Percentiles rank a stretch among this genome's conserved stretches.
phyloP scores from a whole-genome alignment of 2,888 invertebrate species.

The Helleia helle region DNA sequence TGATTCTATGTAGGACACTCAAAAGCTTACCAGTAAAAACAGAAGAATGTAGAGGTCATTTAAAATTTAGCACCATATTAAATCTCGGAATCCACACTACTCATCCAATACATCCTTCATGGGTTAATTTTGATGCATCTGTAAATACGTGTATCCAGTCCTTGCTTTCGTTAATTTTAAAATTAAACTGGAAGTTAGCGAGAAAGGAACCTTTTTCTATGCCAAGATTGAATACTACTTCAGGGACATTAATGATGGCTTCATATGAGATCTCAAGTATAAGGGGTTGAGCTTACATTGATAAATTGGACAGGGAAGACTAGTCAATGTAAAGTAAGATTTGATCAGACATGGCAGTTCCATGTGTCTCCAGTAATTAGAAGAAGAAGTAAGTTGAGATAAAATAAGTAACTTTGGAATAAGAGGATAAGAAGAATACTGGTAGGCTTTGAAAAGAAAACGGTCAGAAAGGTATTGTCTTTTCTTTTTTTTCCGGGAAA shows the following conservation, averaged over 20 bases:
- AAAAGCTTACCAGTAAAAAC: no score
- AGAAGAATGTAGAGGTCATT: no score
- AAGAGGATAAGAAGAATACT: neutral
- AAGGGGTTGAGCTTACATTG: neutral
- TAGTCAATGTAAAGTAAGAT: no score
- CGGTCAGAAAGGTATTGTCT: neutral
- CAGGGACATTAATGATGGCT: neutral
- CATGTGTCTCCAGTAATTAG: neutral
- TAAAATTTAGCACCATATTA: neutral
- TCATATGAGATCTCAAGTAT: neutral
- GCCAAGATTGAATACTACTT: neutral
- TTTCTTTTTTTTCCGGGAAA: no score
- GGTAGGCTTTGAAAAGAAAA: neutral
- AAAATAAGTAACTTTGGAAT: neutral
- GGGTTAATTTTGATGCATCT: no score
- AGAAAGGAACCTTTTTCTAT: neutral
- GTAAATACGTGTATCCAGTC: neutral
- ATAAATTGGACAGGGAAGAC: no score
- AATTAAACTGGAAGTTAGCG: neutral
- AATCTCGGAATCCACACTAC: neutral
- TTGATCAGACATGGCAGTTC: neutral
- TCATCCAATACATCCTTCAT: no score
- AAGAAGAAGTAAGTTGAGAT: no score
- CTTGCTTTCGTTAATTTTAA: neutral
- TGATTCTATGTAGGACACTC: constrained; percentile 4